Percentiles rank a stretch among this genome's conserved stretches.
These are phyloP conservation scores for Holotrichia oblita DNA, from an alignment of 1,140 invertebrate species.

Conservation along the genomic window DNA sequence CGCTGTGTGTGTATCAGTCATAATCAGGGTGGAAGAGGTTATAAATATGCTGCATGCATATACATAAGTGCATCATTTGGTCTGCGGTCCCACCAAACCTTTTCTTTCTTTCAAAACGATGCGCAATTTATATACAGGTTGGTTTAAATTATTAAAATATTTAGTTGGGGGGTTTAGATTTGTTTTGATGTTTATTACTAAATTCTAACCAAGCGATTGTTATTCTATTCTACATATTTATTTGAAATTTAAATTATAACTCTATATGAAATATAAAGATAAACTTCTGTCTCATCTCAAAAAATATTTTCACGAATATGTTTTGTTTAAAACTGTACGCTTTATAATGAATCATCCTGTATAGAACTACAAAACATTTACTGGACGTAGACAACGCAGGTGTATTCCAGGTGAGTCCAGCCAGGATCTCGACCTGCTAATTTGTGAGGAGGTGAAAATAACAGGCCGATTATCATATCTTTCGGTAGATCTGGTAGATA, in stretches of 20 bases:
- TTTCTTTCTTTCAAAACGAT: background rate
- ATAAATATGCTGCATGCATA: constrained; percentile 8
- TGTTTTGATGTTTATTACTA: background rate
- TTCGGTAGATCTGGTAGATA: constrained; percentile 37
- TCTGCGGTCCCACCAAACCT: constrained; percentile 14
- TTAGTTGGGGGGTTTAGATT: background rate
- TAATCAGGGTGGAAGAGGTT: constrained; percentile 43
- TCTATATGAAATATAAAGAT: background rate
- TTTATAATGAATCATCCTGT: background rate
- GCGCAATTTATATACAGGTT: background rate
- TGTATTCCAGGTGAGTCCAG: constrained; percentile 50
- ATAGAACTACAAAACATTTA: background rate
- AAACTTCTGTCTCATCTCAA: background rate
- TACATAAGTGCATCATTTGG: background rate
- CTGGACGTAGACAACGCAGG: constrained; percentile 46
- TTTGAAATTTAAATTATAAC: background rate
- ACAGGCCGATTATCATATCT: constrained; percentile 58
- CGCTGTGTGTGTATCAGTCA: constrained; percentile 42
- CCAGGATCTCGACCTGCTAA: constrained; percentile 54
- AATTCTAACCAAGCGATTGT: no score
- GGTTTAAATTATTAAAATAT: background rate
- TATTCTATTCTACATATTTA: no score
- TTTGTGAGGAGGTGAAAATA: constrained; percentile 59
- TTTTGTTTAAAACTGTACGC: background rate
- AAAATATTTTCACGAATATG: no score